A percentile compares a stretch with the other conserved stretches of the same genome.
phyloP scores from a whole-genome alignment of 2,113 vertebrate species.

The Microtus ochrogaster region DNA sequence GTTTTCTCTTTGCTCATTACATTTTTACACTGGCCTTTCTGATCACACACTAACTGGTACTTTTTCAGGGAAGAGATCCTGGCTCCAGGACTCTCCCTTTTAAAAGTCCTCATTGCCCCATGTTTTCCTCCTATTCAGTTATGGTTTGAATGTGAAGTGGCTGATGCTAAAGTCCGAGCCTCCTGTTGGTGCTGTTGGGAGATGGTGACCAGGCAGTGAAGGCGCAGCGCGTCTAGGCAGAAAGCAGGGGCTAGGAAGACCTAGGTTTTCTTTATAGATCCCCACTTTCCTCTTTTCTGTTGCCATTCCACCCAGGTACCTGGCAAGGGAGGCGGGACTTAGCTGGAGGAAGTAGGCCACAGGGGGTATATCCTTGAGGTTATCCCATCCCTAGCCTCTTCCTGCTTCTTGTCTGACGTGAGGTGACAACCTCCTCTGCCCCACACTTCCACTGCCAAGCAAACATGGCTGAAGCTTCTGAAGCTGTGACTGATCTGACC shows the following conservation, averaged over 20 bases:
- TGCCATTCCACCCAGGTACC: constrained; percentile 26
- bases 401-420: neutral
- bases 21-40: neutral
- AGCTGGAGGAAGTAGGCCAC: neutral
- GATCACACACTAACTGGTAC: neutral
- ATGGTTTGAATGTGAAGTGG: neutral
- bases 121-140: neutral
- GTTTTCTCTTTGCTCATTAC: neutral
- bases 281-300: neutral
- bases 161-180: neutral
- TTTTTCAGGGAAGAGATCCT: neutral
- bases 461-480: neutral
- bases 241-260: neutral
- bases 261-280: neutral
- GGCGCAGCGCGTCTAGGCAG: neutral
- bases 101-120: neutral
- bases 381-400: neutral
- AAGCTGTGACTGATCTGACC: neutral
- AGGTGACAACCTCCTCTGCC: neutral
- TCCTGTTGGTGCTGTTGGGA: neutral
- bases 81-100: neutral
- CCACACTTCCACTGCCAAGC: neutral
- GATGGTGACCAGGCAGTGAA: neutral
- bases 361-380: neutral
- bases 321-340: neutral